Base-by-base conservation (phyloP, 2,113 vertebrate genomes). In the Anguilla rostrata region DNA sequence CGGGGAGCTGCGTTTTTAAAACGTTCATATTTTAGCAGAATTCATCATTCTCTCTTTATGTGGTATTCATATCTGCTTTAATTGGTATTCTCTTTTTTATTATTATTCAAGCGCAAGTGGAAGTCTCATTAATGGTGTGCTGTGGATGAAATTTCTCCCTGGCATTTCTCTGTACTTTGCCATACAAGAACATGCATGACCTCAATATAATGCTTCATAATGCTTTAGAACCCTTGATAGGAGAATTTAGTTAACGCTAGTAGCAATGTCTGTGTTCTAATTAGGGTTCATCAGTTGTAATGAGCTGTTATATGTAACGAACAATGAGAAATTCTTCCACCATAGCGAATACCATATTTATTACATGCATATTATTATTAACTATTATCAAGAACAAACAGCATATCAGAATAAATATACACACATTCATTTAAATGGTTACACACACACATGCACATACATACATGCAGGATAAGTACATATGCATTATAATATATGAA, bases 1-100 rank as follows among this genome's bases (percentile, higher is more conserved):
- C 87, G 87, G 34, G 75, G 85, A n/a, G 82, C 89, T 41, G 78
- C 82, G 53, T 84, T 80, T 34, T 79, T 49, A 80, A 78, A 78
- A 82, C 39, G n/a, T 56, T 71, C 18, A 20, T 29, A 18, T 82
- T 75, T 66, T 75, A 49, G 29, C 20, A 39, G 80, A 6, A 8
- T 66, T 66, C 18, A 26, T 66, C 26, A 22, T 22, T 66, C 60
- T 22, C 1, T 75, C 26, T 4, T 75, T 2, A n/a, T 75, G 12
- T 34, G n/a, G 39, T 53, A 71, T 80, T 46, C 49, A 34, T 34
- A 81, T 80, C 39, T 81, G 79, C 78, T 34, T 57, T 81, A 39
- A 79, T 85, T 80, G 18, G 22, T 5, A 41, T 60, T 81, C 12
- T 20, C 4, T 20, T 80, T 41, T 41, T 7, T 6, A 80, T 40